Evolutionary conservation across 2,797 vertebrate genomes (phyloP), one percentile per base, ranked within the genome.

Genomic region (Fistularia tabacaria): DNA sequence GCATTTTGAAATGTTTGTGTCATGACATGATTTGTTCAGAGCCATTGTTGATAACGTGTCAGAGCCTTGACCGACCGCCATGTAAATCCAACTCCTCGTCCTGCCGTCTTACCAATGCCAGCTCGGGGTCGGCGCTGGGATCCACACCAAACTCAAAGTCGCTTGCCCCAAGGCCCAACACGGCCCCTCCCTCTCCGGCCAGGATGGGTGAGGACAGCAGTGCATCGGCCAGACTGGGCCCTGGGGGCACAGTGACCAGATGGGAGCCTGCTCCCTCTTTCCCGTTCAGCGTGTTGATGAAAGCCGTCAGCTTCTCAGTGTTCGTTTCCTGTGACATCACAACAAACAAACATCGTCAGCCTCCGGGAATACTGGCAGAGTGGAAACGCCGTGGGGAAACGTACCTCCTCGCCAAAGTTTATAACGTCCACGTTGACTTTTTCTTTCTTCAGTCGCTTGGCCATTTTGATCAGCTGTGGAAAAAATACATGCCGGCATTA

Each of bases 141-240:
- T 98, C 95, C 51, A 98, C 95, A 0, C 95, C 95, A 54, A 98
- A 96, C 86, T 97, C 94, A 66, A 98, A 98, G 89, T 98, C 95
- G 0, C 93, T 97, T 62, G 95, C 93, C 0, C 94, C 95, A 0
- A 98, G 91, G 38, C 95, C 95, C 83, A 97, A 90, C 93, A 96
- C 93, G 57, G 95, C 91, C 0, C 96, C 95, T 0, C 96, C 96
- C 51, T 98, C 97, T 0, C 97, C 96, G 0, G 95, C 96, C 77
- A 98, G 87, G 71, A 98, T 94, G 0, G 94, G 96, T 4, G 97
- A 99, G 53, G 95, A 96, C 70, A 98, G 93, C 64, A 98, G 91
- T 1, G 95, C 95, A 1, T 98, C 97, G 0, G 96, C 95, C 71
- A 98, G 82, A 82, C 95, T 96, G 7, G 96, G 96, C 0, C 97